These are phyloP conservation scores for Varecia variegata DNA, from an alignment of 2,797 vertebrate genomes.

Conservation along the genomic window DNA sequence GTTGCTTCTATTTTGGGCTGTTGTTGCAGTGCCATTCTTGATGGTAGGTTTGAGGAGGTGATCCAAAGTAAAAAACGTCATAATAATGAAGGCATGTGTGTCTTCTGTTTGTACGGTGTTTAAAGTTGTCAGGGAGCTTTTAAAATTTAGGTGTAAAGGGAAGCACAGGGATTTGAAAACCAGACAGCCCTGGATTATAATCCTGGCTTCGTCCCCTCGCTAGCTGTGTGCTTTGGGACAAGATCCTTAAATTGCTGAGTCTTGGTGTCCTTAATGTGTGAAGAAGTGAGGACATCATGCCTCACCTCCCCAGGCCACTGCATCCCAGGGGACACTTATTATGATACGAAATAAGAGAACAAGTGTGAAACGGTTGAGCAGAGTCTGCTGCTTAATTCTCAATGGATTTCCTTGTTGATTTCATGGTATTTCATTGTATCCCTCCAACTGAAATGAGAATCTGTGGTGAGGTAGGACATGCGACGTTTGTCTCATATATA, in stretches of 20 bases:
- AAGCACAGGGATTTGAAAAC: neutral
- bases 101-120: neutral
- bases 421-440: neutral
- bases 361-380: neutral
- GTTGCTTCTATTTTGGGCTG: neutral
- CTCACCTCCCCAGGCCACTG: neutral
- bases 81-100: neutral
- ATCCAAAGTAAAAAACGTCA: neutral
- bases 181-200: neutral
- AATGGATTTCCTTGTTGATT: neutral
- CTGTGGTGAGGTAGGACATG: neutral
- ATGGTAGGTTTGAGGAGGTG: neutral
- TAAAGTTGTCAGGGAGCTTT: neutral
- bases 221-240: neutral
- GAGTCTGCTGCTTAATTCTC: neutral
- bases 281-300: neutral
- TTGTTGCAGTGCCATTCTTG: neutral
- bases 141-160: neutral
- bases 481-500: neutral
- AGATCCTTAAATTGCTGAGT: neutral
- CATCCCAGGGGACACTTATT: neutral
- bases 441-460: neutral
- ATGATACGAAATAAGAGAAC: neutral
- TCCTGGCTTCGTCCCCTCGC: neutral
- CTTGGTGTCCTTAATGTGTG: neutral